Evolutionary conservation across 2,113 vertebrate genomes (phyloP).

Genomic region (Catharus fuscescens): DNA sequence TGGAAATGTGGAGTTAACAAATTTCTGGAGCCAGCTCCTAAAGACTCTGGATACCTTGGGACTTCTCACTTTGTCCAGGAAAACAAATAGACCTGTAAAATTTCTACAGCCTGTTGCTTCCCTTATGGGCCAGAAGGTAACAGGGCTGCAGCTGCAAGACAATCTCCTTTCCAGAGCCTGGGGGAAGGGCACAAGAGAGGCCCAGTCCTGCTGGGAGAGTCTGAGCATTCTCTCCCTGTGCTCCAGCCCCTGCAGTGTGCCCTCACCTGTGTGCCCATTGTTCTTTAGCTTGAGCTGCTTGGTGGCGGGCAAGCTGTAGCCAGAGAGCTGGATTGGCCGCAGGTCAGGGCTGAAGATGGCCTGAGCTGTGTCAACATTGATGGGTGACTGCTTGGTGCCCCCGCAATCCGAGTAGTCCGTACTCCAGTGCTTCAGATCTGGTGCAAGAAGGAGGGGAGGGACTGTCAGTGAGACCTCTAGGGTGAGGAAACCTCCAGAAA

Average conservation of each 20-base stretch:
- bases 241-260: background rate
- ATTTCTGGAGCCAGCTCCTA: background rate
- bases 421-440: conserved; percentile 51
- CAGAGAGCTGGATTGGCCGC: conserved; percentile 49
- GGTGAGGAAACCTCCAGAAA: background rate
- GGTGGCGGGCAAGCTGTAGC: conserved; percentile 51
- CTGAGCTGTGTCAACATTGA: conserved; percentile 57
- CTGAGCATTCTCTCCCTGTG: rapidly evolving
- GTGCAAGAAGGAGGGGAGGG: background rate
- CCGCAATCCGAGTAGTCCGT: conserved; percentile 17
- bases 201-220: background rate
- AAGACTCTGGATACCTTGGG: background rate
- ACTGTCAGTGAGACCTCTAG: rapidly evolving
- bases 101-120: background rate
- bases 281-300: conserved; percentile 64
- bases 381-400: conserved; percentile 70
- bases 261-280: conserved; percentile 78
- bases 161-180: background rate
- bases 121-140: background rate
- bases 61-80: background rate
- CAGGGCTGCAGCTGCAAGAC: background rate
- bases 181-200: background rate
- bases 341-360: conserved; percentile 54
- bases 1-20: background rate
- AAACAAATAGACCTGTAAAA: background rate